These are phyloP conservation scores for Xylocampa areola DNA, from an alignment of 2,888 invertebrate species.

Conservation along the genomic window DNA sequence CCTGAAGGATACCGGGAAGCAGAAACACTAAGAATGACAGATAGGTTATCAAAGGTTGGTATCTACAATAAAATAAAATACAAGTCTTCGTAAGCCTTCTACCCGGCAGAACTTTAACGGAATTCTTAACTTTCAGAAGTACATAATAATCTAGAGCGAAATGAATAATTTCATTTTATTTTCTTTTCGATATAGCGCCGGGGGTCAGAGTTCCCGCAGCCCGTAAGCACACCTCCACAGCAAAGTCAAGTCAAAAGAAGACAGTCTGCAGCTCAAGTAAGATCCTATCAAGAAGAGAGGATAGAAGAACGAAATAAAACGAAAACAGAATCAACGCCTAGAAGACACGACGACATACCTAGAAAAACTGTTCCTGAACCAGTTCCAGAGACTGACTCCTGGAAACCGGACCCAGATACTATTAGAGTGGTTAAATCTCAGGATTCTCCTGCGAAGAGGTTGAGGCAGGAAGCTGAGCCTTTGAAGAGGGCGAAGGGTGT, in stretches of 20 bases:
- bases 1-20: constrained; percentile 86
- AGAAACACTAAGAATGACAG: constrained; percentile 83
- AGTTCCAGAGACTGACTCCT: constrained; percentile 66
- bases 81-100: too few relatives aligned
- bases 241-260: constrained; percentile 77
- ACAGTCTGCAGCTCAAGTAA: constrained; percentile 83
- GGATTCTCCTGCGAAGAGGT: constrained; percentile 83
- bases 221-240: constrained; percentile 84
- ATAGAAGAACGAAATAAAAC: constrained; percentile 56
- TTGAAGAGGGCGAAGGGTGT: constrained; percentile 82
- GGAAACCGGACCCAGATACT: constrained; percentile 84
- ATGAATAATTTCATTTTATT: too few relatives aligned
- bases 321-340: constrained; percentile 67
- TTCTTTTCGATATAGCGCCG: constrained; percentile 75
- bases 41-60: constrained; percentile 79
- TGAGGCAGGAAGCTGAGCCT: constrained; percentile 85
- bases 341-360: constrained; percentile 74
- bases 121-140: too few relatives aligned
- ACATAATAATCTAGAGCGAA: too few relatives aligned
- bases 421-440: constrained; percentile 79
- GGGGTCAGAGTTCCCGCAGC: constrained; percentile 85
- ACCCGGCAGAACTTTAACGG: too few relatives aligned
- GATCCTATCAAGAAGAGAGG: constrained; percentile 79
- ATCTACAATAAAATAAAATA: too few relatives aligned
- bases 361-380: constrained; percentile 68